These are phyloP conservation scores for Penaeus chinensis DNA, from an alignment of 1,140 invertebrate genomes.

Conservation along the genomic window DNA sequence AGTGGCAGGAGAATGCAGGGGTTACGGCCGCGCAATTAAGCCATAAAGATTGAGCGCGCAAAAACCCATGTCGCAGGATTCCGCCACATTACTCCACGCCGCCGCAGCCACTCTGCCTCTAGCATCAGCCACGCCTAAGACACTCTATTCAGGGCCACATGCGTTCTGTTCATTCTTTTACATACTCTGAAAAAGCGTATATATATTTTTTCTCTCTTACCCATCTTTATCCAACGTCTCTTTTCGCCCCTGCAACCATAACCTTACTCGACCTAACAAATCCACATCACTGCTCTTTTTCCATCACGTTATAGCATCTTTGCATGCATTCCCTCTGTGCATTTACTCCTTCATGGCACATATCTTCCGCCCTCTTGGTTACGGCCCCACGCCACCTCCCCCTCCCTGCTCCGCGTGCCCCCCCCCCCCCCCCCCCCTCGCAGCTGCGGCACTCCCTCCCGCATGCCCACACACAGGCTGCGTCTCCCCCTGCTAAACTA, in stretches of 20 bases:
- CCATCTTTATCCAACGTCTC: too few species aligned
- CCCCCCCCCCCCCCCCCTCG: not conserved
- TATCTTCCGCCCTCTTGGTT: too few species aligned
- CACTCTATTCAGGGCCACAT: not conserved
- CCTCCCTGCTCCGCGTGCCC: not conserved
- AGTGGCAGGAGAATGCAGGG: constrained; percentile 20
- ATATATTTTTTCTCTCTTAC: too few species aligned
- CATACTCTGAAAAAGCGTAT: too few species aligned
- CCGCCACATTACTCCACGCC: constrained; percentile 1
- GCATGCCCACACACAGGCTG: not conserved
- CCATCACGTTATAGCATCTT: too few species aligned
- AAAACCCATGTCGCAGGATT: constrained; percentile 24
- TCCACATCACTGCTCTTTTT: too few species aligned
- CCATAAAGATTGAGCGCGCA: constrained; percentile 15
- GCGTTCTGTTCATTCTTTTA: not conserved
- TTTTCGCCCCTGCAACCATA: too few species aligned
- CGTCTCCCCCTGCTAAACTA: constrained; percentile 15
- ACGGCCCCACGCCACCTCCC: not conserved
- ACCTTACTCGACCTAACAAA: too few species aligned
- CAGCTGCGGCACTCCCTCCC: not conserved
- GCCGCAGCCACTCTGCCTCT: not conserved
- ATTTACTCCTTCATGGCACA: too few species aligned
- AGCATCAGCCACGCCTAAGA: not conserved
- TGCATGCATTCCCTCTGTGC: too few species aligned
- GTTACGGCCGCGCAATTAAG: constrained; percentile 21